These are phyloP conservation scores for Alligator sinensis DNA, from an alignment of 2,113 vertebrate genomes.

Conservation along the genomic window DNA sequence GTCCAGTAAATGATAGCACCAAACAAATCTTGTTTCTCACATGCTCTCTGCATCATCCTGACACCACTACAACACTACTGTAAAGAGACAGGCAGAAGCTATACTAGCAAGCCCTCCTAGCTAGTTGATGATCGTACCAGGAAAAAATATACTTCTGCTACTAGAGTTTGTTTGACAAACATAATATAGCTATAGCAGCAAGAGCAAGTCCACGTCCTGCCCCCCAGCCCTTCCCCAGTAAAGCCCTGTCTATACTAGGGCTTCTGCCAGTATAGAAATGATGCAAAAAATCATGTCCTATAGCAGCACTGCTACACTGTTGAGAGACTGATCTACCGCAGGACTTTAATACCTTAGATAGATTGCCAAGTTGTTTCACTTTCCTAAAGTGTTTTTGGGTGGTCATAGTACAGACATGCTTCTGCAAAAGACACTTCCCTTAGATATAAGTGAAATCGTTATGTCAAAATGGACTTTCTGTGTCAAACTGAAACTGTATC, in stretches of 20 bases:
- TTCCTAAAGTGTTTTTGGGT: conserved; percentile 13
- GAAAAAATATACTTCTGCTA: not conserved
- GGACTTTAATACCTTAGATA: not conserved
- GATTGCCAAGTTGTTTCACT: conserved; percentile 2
- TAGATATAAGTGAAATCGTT: conserved; percentile 32
- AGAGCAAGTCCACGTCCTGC: not conserved
- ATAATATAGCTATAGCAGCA: not conserved
- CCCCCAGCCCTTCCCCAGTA: not conserved
- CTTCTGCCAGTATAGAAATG: not conserved
- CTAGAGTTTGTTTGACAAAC: not conserved
- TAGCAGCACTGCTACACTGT: not conserved
- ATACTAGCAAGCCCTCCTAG: not conserved
- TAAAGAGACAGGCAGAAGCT: no score
- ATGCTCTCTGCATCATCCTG: not conserved
- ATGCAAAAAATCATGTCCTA: not conserved
- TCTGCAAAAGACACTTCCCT: conserved; percentile 13
- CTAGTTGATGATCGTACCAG: not conserved
- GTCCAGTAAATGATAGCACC: not conserved
- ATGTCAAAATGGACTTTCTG: conserved; percentile 3
- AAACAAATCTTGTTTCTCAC: not conserved
- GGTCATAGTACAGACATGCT: not conserved
- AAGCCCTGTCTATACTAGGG: not conserved
- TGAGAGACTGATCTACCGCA: not conserved
- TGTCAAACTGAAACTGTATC: not conserved
- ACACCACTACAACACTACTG: no score